These are phyloP conservation scores for Pampusana beccarii DNA, from an alignment of 2,113 vertebrate species.

Conservation along the genomic window DNA sequence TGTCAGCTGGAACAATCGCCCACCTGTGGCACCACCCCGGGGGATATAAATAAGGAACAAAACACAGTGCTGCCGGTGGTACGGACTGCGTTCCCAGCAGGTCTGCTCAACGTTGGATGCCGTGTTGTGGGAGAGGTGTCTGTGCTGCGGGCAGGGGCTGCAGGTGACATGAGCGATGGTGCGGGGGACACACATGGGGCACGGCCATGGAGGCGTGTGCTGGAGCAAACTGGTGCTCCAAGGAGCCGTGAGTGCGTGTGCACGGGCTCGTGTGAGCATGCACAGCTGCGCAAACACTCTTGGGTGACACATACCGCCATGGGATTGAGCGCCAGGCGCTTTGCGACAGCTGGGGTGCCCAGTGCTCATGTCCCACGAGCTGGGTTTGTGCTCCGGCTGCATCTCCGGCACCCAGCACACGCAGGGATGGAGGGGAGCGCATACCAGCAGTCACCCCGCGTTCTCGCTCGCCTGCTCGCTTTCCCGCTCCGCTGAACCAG, in stretches of 20 bases:
- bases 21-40: constrained; percentile 61
- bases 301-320: background rate
- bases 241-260: rapidly evolving
- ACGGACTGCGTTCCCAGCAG: background rate
- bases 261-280: rapidly evolving
- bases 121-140: background rate
- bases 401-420: background rate
- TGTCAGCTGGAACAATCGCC: constrained; percentile 59
- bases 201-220: rapidly evolving
- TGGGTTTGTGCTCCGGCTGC: background rate
- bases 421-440: background rate
- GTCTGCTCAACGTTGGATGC: background rate
- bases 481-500: background rate
- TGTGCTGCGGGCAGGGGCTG: background rate
- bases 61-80: background rate
- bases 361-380: rapidly evolving
- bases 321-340: background rate
- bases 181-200: rapidly evolving
- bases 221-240: rapidly evolving
- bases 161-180: rapidly evolving
- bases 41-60: constrained; percentile 37
- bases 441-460: background rate
- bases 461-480: background rate
- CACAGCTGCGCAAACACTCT: background rate
- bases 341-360: background rate